phyloP scores from a whole-genome alignment of 2,888 invertebrate species.

The Muscina levida region DNA sequence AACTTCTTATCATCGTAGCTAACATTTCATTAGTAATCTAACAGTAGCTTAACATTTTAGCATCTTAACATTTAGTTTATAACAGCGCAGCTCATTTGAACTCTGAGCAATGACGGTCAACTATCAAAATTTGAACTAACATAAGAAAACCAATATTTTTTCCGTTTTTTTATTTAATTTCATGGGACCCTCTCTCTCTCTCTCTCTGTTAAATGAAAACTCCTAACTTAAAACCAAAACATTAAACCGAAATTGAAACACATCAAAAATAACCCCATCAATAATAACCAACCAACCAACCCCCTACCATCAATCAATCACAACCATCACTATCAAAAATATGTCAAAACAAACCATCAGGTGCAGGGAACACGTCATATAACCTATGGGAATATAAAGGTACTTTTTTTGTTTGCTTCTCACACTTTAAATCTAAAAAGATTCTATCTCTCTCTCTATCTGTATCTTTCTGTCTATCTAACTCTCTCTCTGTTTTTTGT shows the following conservation, averaged over 20 bases:
- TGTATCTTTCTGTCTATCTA: conserved; percentile 11
- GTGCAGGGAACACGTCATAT: conserved; percentile 87
- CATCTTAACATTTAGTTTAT: too few relatives aligned
- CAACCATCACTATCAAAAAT: conserved; percentile 2
- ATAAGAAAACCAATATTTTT: conserved; percentile 58
- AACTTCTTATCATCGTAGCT: too few relatives aligned
- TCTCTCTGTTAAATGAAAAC: conserved; percentile 36
- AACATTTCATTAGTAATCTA: background rate
- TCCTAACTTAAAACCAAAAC: too few relatives aligned
- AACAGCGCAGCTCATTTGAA: too few relatives aligned
- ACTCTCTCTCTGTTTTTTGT: conserved; percentile 42
- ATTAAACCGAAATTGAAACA: conserved; percentile 62
- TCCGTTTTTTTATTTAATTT: conserved; percentile 72
- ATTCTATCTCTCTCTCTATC: conserved; percentile 33
- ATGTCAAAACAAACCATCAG: conserved; percentile 78
- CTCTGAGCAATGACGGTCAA: background rate
- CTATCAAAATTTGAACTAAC: conserved; percentile 52
- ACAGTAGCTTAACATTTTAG: too few relatives aligned
- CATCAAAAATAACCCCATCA: conserved; percentile 56
- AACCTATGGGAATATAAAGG: conserved; percentile 86
- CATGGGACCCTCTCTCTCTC: conserved; percentile 72
- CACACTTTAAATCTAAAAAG: conserved; percentile 18
- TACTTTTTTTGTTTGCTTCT: conserved; percentile 75
- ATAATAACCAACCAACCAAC: conserved; percentile 7
- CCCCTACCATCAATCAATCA: conserved; percentile 60